A percentile compares a stretch with the other conserved stretches of the same genome.
Evolutionary conservation across 2,113 vertebrate species (phyloP).

Genomic region (Mesoclemmys tuberculata): DNA sequence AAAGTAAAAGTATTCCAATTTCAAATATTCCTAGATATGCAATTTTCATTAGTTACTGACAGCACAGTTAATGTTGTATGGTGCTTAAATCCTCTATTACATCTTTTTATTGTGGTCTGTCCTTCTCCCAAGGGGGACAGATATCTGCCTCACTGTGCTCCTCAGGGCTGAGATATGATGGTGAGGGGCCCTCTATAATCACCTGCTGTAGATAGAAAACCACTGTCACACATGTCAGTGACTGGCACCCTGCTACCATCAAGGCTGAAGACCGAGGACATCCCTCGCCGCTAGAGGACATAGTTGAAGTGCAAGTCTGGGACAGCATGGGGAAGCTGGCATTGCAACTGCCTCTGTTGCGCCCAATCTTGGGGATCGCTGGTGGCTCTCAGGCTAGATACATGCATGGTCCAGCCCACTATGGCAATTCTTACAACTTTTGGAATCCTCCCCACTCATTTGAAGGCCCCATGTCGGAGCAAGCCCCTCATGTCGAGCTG

Average conservation of each 20-base stretch:
- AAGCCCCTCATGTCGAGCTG: not conserved
- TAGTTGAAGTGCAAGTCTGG: not conserved
- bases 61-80: too few species aligned
- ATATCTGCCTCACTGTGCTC: not conserved
- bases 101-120: not conserved
- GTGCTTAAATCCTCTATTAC: not conserved
- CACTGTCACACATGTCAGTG: too few species aligned
- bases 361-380: not conserved
- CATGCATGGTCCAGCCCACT: not conserved
- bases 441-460: not conserved
- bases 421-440: not conserved
- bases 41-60: not conserved
- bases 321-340: too few species aligned
- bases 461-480: not conserved
- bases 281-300: not conserved
- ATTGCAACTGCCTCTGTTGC: not conserved
- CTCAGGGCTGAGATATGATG: not conserved
- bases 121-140: not conserved
- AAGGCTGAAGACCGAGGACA: not conserved
- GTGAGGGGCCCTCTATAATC: not conserved
- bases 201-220: not conserved
- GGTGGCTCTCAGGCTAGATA: not conserved
- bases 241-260: not conserved
- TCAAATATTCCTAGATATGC: not conserved
- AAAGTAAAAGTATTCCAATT: not conserved